A percentile compares a stretch with the other conserved stretches of the same genome.
Conservation (phyloP, 2,113 vertebrate genomes). For the Neolamprologus toae region DNA sequence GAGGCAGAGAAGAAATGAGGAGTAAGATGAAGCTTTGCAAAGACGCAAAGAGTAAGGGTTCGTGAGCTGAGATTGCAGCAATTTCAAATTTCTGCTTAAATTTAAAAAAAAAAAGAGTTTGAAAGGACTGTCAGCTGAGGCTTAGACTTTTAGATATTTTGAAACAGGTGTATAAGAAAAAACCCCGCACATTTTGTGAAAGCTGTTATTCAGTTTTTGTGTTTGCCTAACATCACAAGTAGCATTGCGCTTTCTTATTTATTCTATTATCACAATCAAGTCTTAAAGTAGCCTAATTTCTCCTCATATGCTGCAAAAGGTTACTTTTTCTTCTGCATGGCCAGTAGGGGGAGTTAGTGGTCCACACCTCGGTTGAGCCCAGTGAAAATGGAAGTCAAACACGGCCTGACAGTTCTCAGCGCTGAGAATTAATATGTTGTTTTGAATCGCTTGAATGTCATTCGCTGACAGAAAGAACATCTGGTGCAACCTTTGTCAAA, state of each 20-base stretch:
- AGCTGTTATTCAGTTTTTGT: neutral
- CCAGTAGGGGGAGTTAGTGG: conserved; percentile 72
- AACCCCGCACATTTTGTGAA: neutral
- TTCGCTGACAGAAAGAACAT: conserved; percentile 16
- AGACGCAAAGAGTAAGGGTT: neutral
- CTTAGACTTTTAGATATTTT: neutral
- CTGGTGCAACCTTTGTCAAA: conserved; percentile 45
- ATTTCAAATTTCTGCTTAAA: neutral
- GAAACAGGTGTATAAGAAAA: neutral
- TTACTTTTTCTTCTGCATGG: neutral
- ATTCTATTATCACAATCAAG: conserved; percentile 4
- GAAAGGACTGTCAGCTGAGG: neutral
- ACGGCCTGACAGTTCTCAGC: neutral
- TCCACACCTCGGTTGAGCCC: conserved; percentile 17
- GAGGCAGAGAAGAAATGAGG: neutral
- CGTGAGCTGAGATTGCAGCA: neutral
- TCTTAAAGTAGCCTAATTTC: neutral
- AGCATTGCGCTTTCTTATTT: neutral
- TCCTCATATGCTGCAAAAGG: neutral
- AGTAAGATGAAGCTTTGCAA: neutral
- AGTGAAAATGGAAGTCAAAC: neutral
- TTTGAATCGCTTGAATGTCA: conserved; percentile 34
- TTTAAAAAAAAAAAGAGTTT: neutral
- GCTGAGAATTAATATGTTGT: conserved; percentile 50
- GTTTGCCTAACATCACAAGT: neutral